Evolutionary conservation across 1,140 invertebrate genomes (phyloP), one percentile per base, ranked within the genome.

Genomic region (Neoseiulus cucumeris): DNA sequence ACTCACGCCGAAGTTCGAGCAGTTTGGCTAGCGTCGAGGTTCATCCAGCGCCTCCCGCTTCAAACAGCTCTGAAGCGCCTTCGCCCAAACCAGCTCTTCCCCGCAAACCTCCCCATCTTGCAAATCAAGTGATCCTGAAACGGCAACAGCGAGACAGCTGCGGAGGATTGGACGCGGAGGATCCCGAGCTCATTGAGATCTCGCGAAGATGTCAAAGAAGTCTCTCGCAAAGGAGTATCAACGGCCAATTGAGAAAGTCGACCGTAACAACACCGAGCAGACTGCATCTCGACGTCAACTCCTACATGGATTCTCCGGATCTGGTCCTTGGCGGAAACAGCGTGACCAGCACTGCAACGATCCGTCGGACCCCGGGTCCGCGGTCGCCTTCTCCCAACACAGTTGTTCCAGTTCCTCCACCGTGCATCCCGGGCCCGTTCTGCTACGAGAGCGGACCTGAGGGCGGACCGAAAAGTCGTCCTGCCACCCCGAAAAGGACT

Each of bases 131-230:
- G 22, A 59, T 59, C 1, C 14, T n/a, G 25, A 39, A 18, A 25
- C 17, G 25, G 9, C 22, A 2, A 33, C 51, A 59, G 14, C 51
- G 51, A 14, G 51, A 59, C 22, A 59, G 51, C 33, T 25, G 17
- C 33, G 51, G 51, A 59, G 51, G 25, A 59, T 20, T 59, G 51
- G 51, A 59, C 51, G 51, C 51, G 25, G 51, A 59, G 51, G 51
- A 59, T 59, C 51, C 51, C 14, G 51, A 59, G 22, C 51, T 59
- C 51, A 59, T 59, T 59, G 51, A 59, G 22, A 59, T 59, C 51
- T 59, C 51, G 17, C 51, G 22, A 14, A 59, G 51, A 59, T 59
- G 51, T 59, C 51, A 59, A 59, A 59, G 22, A 33, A 59, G 14
- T 59, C 51, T 59, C 14, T 29, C 25, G 14, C 51, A 59, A 9